Percentiles rank a stretch among this genome's conserved stretches.
These are phyloP conservation scores for Tenthredo distinguenda DNA, from an alignment of 2,888 invertebrate genomes.

Conservation along the genomic window DNA sequence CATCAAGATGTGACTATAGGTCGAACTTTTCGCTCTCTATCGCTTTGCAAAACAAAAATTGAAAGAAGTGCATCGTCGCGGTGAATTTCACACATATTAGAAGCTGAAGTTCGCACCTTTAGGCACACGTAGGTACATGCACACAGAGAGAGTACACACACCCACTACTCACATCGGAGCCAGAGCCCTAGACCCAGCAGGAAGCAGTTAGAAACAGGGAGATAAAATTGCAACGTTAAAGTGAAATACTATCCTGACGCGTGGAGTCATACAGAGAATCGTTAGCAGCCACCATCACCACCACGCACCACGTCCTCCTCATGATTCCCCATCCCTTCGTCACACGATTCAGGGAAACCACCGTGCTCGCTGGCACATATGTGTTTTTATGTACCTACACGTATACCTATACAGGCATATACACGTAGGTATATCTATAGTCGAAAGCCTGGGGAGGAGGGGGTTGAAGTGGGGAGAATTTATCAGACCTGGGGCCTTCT, in stretches of 20 bases:
- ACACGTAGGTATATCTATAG: neutral
- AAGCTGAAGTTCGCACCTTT: neutral
- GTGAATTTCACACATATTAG: neutral
- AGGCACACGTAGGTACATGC: neutral
- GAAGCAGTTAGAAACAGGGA: slow-evolving; percentile 24
- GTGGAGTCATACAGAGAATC: slow-evolving; percentile 30
- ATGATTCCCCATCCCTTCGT: neutral
- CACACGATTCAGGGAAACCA: slow-evolving; percentile 26
- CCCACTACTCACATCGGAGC: neutral
- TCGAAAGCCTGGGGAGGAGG: neutral
- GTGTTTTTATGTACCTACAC: slow-evolving; percentile 14
- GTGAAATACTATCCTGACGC: slow-evolving; percentile 40
- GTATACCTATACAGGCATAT: neutral
- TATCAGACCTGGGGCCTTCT: slow-evolving; percentile 36
- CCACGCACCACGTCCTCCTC: slow-evolving; percentile 8
- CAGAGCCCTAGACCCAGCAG: neutral
- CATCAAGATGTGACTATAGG: neutral
- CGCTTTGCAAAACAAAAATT: neutral
- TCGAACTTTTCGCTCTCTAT: neutral
- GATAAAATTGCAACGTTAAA: slow-evolving; percentile 43
- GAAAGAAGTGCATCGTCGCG: neutral
- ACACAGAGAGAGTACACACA: neutral
- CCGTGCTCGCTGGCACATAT: slow-evolving; percentile 1
- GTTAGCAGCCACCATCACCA: slow-evolving; percentile 30
- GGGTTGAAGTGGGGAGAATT: neutral